Evolutionary conservation across 1,140 invertebrate genomes (phyloP).

Genomic region (Dolichoris vasculosae): DNA sequence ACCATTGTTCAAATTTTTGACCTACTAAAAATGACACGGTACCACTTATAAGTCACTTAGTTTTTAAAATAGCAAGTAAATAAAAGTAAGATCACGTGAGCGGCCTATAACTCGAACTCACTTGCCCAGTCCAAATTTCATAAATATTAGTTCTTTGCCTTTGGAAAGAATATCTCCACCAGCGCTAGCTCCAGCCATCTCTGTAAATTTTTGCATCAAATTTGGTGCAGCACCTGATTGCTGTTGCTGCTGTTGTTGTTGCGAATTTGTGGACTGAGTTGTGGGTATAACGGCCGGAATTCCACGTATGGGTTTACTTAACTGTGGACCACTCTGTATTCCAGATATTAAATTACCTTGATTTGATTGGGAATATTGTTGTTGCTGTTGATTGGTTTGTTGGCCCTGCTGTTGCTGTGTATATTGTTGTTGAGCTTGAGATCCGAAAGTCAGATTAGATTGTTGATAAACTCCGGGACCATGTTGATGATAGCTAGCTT

Average conservation of each 20-base stretch:
- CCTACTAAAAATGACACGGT: neutral
- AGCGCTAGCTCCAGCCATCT: conserved; percentile 83
- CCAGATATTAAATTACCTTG: conserved; percentile 43
- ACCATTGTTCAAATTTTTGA: neutral
- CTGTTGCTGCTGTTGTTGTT: conserved; percentile 69
- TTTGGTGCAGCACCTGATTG: conserved; percentile 76
- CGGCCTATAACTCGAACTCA: conserved; percentile 60
- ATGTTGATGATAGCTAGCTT: conserved; percentile 56
- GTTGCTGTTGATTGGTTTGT: conserved; percentile 43
- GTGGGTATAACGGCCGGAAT: conserved; percentile 79
- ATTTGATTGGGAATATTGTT: conserved; percentile 52
- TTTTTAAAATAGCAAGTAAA: conserved; percentile 1
- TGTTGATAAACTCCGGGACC: conserved; percentile 58
- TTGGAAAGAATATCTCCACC: conserved; percentile 90
- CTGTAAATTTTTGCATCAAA: conserved; percentile 87
- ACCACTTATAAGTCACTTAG: neutral
- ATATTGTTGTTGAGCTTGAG: conserved; percentile 50
- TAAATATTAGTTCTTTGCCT: conserved; percentile 92
- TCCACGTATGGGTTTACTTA: conserved; percentile 72
- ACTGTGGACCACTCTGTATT: conserved; percentile 57
- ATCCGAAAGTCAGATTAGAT: conserved; percentile 58
- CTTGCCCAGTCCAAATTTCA: conserved; percentile 89
- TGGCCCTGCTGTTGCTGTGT: conserved; percentile 57
- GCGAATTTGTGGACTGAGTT: conserved; percentile 70
- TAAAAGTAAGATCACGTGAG: neutral